Evolutionary conservation across 2,113 vertebrate genomes (phyloP), one percentile per base, ranked within the genome.

Genomic region (Apus apus): DNA sequence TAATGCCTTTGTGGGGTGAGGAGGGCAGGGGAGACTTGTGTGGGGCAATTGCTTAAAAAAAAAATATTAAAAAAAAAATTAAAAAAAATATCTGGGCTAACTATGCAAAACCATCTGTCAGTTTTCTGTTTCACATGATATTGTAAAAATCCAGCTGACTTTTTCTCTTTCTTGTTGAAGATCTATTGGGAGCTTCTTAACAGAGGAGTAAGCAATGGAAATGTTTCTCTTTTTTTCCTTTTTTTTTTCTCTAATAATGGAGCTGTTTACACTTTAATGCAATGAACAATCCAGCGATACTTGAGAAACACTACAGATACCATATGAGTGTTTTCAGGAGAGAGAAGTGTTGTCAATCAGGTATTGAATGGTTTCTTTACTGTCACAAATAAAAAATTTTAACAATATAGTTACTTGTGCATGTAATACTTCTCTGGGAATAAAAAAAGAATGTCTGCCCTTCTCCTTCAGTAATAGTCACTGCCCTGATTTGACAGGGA

Each of bases 381-480:
- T 98, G 97, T 98, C 97, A 96, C 96, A 97, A 98, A 98, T 98
- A 98, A 98, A 98, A 96, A 84, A 50, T 17, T 97, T 95, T 96
- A 97, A 96, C 95, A 78, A 83, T 90, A 26, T 67, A 89, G 93
- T 84, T 74, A 92, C 90, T 95, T 90, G 92, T 97, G 96, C 77
- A 94, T 96, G 82, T 65, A 96, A 87, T 98, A 90, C 89, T 97
- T 97, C 94, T 92, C 78, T 86, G 65, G 72, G 91, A 86, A n/a
- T n/a, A n/a, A 90, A 77, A 77, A 78, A 80, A 86, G 30, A 23
- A 57, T 40, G 75, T 62, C 71, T 85, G 81, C 95, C 71, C 84
- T 93, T 84, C 56, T 79, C 36, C 73, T 60, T 76, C 80, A 89
- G 27, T 8, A 9, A 12, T 3, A 91, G 64, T n/a, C 71, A 9